A percentile compares a stretch with the other conserved stretches of the same genome.
Evolutionary conservation across 1,140 invertebrate species (phyloP).

Genomic region (Plectrocnemia conspersa): DNA sequence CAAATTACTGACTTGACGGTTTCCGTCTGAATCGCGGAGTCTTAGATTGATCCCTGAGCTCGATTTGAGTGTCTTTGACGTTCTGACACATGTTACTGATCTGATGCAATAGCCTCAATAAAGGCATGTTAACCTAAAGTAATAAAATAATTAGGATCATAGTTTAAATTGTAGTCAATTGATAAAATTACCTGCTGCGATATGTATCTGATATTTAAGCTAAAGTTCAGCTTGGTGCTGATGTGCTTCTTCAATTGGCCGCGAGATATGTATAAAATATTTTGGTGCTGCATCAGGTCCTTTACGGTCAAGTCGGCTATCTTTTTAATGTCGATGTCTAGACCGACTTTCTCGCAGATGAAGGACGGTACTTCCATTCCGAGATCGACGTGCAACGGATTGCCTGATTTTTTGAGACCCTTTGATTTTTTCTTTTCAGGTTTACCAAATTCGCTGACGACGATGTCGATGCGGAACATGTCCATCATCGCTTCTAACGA

Average conservation of each 20-base stretch:
- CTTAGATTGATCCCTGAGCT: slow-evolving; percentile 70
- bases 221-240: slow-evolving; percentile 83
- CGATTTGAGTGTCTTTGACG: slow-evolving; percentile 89
- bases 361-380: slow-evolving; percentile 82
- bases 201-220: slow-evolving; percentile 79
- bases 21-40: slow-evolving; percentile 51
- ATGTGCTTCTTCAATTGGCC: slow-evolving; percentile 86
- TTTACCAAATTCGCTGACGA: slow-evolving; percentile 76
- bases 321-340: slow-evolving; percentile 86
- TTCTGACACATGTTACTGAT: slow-evolving; percentile 98
- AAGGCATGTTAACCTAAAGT: slow-evolving; percentile 83
- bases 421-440: slow-evolving; percentile 42
- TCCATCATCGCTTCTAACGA: slow-evolving; percentile 84
- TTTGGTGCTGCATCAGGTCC: slow-evolving; percentile 72
- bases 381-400: slow-evolving; percentile 58
- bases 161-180: slow-evolving; percentile 5
- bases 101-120: slow-evolving; percentile 88
- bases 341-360: slow-evolving; percentile 82
- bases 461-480: slow-evolving; percentile 86
- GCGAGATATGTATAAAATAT: slow-evolving; percentile 77
- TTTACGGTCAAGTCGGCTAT: slow-evolving; percentile 86
- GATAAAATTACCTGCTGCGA: slow-evolving; percentile 69
- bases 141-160: slow-evolving; percentile 7
- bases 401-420: slow-evolving; percentile 46
- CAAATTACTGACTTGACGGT: slow-evolving; percentile 50